phyloP scores from a whole-genome alignment of 2,113 vertebrate species.

The Pachyramphus minor region DNA sequence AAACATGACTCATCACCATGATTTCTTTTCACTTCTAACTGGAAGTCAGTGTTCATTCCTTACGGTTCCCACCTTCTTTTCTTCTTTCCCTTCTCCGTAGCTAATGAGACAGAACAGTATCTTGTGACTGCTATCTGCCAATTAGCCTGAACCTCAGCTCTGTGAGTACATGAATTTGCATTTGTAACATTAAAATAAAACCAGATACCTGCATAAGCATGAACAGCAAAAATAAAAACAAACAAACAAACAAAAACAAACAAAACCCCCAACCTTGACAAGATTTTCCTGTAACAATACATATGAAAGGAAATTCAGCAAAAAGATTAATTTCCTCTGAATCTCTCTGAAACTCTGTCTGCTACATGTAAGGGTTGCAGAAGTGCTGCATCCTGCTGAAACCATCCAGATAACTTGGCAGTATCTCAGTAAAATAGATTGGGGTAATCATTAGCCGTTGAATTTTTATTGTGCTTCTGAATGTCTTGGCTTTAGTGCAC shows the following conservation, averaged over 20 bases:
- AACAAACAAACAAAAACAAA: not conserved
- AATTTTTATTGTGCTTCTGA: not conserved
- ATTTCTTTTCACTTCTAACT: not conserved
- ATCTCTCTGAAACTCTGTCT: not conserved
- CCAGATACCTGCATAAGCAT: not conserved
- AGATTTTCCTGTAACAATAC: not conserved
- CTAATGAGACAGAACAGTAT: not conserved
- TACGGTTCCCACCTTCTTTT: not conserved
- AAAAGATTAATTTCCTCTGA: not conserved
- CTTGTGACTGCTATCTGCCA: not conserved
- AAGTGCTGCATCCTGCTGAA: not conserved
- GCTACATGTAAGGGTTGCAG: not conserved
- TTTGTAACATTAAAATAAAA: not conserved
- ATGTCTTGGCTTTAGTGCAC: not conserved
- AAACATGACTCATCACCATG: not conserved
- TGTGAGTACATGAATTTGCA: not conserved
- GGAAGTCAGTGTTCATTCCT: not conserved
- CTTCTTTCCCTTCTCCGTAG: not conserved
- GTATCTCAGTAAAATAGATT: not conserved
- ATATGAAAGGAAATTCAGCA: not conserved
- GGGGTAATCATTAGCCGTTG: not conserved
- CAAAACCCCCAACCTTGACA: not conserved
- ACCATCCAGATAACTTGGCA: not conserved
- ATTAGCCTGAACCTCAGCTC: not conserved
- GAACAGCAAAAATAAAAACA: not conserved